Percentiles rank a stretch among this genome's conserved stretches.
phyloP scores from a whole-genome alignment of 2,113 vertebrate genomes.

The Tylochromis polylepis region DNA sequence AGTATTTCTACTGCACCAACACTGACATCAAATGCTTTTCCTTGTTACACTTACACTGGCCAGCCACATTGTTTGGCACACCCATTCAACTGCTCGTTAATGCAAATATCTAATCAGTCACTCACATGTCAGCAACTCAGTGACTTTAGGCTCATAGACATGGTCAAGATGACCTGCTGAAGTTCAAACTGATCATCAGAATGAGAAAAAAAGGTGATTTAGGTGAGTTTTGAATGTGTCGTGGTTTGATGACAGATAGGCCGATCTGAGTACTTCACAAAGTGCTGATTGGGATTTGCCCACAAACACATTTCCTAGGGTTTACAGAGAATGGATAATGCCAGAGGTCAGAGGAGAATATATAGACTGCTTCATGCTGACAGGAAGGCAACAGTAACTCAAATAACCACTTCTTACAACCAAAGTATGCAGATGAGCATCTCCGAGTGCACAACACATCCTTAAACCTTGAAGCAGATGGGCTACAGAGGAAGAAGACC shows the following conservation, averaged over 20 bases:
- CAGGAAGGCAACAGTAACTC: neutral
- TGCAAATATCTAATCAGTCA: neutral
- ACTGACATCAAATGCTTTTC: neutral
- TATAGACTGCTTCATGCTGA: neutral
- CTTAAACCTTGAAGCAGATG: neutral
- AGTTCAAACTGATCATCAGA: neutral
- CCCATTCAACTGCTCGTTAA: neutral
- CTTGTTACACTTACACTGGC: neutral
- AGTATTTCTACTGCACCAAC: neutral
- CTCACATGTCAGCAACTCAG: neutral
- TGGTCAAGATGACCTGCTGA: neutral
- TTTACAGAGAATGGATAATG: neutral
- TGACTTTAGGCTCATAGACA: neutral
- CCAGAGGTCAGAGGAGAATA: neutral
- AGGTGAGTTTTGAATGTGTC: neutral
- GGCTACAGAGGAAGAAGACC: neutral
- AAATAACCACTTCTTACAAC: neutral
- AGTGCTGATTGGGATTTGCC: neutral
- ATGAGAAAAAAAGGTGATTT: neutral
- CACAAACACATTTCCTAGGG: neutral
- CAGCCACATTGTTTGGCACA: neutral
- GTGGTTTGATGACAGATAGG: neutral
- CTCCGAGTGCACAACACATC: neutral
- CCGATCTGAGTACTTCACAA: neutral
- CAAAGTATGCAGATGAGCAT: neutral